Conservation (phyloP, 2,113 vertebrate species). For the Pteruthius melanotis region DNA sequence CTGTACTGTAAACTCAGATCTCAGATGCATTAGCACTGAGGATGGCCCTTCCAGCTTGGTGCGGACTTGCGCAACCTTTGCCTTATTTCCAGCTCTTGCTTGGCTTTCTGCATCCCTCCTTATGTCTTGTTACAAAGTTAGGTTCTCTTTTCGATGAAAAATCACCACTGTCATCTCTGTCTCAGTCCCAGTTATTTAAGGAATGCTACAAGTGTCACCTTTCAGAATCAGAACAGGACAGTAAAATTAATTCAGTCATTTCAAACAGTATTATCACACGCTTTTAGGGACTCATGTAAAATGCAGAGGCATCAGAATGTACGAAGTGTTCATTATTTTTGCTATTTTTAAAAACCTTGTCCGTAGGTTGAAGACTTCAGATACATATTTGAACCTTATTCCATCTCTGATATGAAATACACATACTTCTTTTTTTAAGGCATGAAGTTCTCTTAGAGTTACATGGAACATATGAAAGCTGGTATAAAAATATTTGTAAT, state of each 20-base stretch:
- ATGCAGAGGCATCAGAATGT: not conserved
- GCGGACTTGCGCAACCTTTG: not conserved
- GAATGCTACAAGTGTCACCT: not conserved
- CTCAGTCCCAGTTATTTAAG: not conserved
- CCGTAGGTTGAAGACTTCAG: not conserved
- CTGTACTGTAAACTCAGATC: not conserved
- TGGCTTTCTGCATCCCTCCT: not conserved
- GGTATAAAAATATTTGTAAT: not conserved
- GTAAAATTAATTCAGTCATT: not conserved
- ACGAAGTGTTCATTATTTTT: not conserved
- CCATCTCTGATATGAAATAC: not conserved
- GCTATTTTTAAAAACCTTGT: not conserved
- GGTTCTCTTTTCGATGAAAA: not conserved
- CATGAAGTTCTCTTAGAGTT: not conserved
- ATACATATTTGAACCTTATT: not conserved
- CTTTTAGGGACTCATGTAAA: not conserved
- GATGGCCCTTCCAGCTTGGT: not conserved
- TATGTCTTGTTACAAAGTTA: not conserved
- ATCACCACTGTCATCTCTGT: not conserved
- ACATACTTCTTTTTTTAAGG: not conserved
- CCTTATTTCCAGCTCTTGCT: not conserved
- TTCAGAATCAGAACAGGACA: not conserved
- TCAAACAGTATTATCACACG: not conserved
- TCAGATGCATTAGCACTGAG: not conserved
- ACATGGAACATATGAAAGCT: not conserved